These are phyloP conservation scores for Helleia helle DNA, from an alignment of 2,888 invertebrate genomes.

Conservation along the genomic window DNA sequence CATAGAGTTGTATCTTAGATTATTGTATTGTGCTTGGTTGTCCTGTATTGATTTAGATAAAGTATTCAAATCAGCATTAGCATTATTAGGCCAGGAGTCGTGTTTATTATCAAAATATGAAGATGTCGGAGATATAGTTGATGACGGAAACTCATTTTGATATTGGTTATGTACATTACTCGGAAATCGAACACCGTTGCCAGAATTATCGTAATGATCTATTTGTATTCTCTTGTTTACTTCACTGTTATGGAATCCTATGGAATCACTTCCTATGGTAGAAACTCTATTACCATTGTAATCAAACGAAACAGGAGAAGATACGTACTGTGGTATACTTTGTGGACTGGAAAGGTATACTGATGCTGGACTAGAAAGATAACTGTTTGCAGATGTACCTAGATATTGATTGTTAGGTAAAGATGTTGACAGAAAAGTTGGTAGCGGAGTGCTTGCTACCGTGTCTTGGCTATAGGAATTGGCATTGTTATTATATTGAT, in stretches of 20 bases:
- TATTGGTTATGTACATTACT: slow-evolving; percentile 42
- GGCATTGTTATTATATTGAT: slow-evolving; percentile 42
- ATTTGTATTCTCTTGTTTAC: slow-evolving; percentile 49
- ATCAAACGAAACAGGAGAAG: slow-evolving; percentile 51
- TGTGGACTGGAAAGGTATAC: slow-evolving; percentile 52
- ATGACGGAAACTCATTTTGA: slow-evolving; percentile 45
- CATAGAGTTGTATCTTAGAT: slow-evolving; percentile 34
- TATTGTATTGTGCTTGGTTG: slow-evolving; percentile 40
- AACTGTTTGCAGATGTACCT: slow-evolving; percentile 46
- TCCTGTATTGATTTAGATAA: slow-evolving; percentile 50
- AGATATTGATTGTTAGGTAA: slow-evolving; percentile 47
- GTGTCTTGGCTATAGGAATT: slow-evolving; percentile 40
- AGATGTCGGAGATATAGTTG: slow-evolving; percentile 42
- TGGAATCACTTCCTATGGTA: slow-evolving; percentile 37
- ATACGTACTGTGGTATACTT: slow-evolving; percentile 50
- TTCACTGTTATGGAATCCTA: slow-evolving; percentile 40
- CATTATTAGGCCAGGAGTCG: slow-evolving; percentile 45
- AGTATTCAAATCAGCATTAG: slow-evolving; percentile 34
- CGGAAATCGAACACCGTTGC: slow-evolving; percentile 51
- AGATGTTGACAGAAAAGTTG: slow-evolving; percentile 48
- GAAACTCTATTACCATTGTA: slow-evolving; percentile 42
- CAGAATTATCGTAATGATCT: slow-evolving; percentile 61
- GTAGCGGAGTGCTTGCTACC: slow-evolving; percentile 48
- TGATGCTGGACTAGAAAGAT: slow-evolving; percentile 58
- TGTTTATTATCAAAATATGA: slow-evolving; percentile 40